Evolutionary conservation across 2,888 invertebrate species (phyloP).

Genomic region (Ceramica pisi): DNA sequence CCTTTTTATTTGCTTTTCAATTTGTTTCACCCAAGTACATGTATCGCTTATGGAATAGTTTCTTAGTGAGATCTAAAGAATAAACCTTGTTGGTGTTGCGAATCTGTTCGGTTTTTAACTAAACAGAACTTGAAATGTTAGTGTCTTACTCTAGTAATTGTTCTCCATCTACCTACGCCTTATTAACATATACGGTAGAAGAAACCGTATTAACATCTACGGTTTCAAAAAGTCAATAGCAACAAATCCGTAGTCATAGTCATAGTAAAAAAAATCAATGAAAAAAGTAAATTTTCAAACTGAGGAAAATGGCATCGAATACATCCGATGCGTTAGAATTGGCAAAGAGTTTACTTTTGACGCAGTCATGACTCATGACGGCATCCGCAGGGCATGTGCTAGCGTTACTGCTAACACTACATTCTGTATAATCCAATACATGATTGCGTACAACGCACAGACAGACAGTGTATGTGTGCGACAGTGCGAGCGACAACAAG

Average conservation of each 20-base stretch:
- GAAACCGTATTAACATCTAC: too few species aligned
- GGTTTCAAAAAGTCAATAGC: conserved; percentile 6
- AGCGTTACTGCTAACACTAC: conserved; percentile 22
- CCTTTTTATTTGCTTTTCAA: conserved; percentile 77
- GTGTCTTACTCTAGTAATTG: conserved; percentile 14
- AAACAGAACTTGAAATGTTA: neutral
- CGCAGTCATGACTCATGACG: conserved; percentile 45
- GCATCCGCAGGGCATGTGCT: conserved; percentile 28
- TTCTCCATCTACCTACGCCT: too few species aligned
- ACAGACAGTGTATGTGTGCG: conserved; percentile 6
- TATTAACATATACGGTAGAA: too few species aligned
- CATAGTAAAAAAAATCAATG: conserved; percentile 19
- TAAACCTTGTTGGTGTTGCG: conserved; percentile 34
- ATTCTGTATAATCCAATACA: conserved; percentile 21
- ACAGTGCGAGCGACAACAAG: conserved; percentile 33
- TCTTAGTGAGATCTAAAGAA: conserved; percentile 52
- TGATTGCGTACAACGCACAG: conserved; percentile 16
- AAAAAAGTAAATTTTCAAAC: conserved; percentile 32
- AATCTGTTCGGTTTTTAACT: conserved; percentile 12
- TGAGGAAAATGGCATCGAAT: conserved; percentile 23
- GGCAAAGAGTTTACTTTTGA: conserved; percentile 38
- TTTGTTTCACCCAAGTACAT: conserved; percentile 71
- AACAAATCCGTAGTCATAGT: conserved; percentile 23
- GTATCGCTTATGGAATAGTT: conserved; percentile 62
- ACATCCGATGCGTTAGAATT: conserved; percentile 27